Base-by-base conservation (phyloP, 2,797 vertebrate species). In the Syndactyla subalaris region DNA sequence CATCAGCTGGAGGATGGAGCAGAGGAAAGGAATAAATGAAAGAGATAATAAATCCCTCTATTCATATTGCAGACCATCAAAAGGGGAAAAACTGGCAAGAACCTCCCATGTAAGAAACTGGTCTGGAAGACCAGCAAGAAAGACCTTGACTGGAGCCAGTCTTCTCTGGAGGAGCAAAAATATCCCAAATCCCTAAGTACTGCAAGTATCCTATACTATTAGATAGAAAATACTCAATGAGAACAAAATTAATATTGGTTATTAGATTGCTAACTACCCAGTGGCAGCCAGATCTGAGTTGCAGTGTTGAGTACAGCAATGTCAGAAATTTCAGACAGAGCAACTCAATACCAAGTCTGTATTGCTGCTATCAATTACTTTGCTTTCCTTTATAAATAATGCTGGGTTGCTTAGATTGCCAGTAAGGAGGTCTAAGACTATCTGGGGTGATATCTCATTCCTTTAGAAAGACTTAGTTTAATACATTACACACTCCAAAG, bases 351-450 rank as follows among this genome's bases (percentile, higher is more conserved):
- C 83, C 1, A 0, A 57, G 65, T 57, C 80, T 85, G 15, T 61
- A 54, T 41, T 74, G 48, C 41, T 87, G 80, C 63, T 95, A 94
- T 96, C 12, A n/a, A 77, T 95, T 96, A 79, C 94, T 92, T 85
- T 65, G 23, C 38, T 91, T 90, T 93, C 95, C 94, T 94, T 90
- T 93, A 94, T 95, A 90, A 95, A 92, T 95, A 89, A 92, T 88
- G 80, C 29, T 85, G 78, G 41, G 17, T 34, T 93, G 27, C 80
- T 87, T 82, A 85, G 36, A 36, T 65, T 93, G 74, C 58, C 86
- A 65, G 32, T 65, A 71, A 51, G 49, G 83, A 87, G 65, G 20
- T 67, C 48, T 58, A 48, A 74, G 74, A 34, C 26, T 61, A 51
- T 61, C 59, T 12, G 0, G 30, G 32, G 14, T 58, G 36, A 5